phyloP scores from a whole-genome alignment of 2,888 invertebrate species.

The Rhopalosiphum nymphaeae region DNA sequence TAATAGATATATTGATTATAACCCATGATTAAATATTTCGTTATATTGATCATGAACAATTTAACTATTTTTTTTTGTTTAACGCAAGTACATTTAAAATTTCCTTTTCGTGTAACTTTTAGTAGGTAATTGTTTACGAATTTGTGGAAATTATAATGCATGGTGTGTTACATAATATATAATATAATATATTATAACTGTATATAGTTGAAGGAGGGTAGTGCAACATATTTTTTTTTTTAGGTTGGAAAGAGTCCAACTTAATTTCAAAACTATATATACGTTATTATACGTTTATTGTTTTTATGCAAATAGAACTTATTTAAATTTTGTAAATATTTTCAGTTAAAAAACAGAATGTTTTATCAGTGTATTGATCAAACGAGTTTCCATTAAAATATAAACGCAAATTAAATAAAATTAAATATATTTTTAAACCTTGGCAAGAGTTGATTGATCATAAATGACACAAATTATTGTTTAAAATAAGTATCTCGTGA shows the following conservation, averaged over 20 bases:
- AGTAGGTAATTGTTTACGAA: background rate
- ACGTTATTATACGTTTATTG: background rate
- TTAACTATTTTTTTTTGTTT: background rate
- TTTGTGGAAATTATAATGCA: background rate
- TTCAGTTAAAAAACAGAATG: background rate
- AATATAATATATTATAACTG: background rate
- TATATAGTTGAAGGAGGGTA: background rate
- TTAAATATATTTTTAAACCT: background rate
- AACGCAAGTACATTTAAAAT: background rate
- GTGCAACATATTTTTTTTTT: background rate
- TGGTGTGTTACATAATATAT: background rate
- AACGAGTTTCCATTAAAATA: background rate
- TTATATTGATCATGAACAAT: background rate
- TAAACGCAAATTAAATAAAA: background rate
- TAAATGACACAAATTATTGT: background rate
- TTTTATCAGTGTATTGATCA: background rate
- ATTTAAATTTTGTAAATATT: background rate
- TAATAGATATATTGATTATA: background rate
- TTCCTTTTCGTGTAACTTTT: background rate
- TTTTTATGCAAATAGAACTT: background rate
- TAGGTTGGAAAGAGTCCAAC: background rate
- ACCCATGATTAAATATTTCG: background rate
- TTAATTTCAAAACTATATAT: background rate
- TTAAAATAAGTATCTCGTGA: background rate
- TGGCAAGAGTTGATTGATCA: background rate